These are phyloP conservation scores for Balaenoptera acutorostrata DNA, from an alignment of 2,113 vertebrate species.

Conservation along the genomic window DNA sequence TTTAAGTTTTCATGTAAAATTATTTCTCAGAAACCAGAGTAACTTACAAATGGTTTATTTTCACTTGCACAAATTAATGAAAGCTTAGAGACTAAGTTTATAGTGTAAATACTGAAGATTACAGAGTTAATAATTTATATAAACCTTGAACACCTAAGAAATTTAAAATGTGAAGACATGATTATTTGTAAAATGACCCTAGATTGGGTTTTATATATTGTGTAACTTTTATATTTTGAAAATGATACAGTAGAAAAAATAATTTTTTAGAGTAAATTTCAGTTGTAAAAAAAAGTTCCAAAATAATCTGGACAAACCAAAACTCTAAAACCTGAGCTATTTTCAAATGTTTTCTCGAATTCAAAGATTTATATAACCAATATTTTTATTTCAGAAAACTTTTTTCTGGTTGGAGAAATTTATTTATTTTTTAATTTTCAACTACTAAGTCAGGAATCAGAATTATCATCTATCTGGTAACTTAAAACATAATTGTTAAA, in stretches of 20 bases:
- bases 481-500: slow-evolving; percentile 20
- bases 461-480: slow-evolving; percentile 41
- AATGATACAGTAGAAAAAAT: background rate
- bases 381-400: background rate
- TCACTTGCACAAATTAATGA: slow-evolving; percentile 20
- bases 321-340: slow-evolving; percentile 20
- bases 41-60: slow-evolving; percentile 34
- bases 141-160: slow-evolving; percentile 21
- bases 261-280: background rate
- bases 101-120: slow-evolving; percentile 28
- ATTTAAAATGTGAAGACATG: background rate
- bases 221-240: slow-evolving; percentile 30
- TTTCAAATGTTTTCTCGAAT: slow-evolving; percentile 21
- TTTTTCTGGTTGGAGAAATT: background rate
- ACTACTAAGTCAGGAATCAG: background rate
- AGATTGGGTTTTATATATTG: background rate
- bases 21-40: slow-evolving; percentile 18
- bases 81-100: slow-evolving; percentile 29
- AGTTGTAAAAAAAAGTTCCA: slow-evolving; percentile 25
- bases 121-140: slow-evolving; percentile 21
- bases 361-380: slow-evolving; percentile 16
- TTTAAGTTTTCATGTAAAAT: slow-evolving; percentile 20
- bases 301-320: slow-evolving; percentile 44
- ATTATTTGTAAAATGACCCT: slow-evolving; percentile 33
- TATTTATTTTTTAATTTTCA: slow-evolving; percentile 14